A percentile compares a stretch with the other conserved stretches of the same genome.
Conservation (phyloP, 2,888 invertebrate species). For the Trimorus sp. region DNA sequence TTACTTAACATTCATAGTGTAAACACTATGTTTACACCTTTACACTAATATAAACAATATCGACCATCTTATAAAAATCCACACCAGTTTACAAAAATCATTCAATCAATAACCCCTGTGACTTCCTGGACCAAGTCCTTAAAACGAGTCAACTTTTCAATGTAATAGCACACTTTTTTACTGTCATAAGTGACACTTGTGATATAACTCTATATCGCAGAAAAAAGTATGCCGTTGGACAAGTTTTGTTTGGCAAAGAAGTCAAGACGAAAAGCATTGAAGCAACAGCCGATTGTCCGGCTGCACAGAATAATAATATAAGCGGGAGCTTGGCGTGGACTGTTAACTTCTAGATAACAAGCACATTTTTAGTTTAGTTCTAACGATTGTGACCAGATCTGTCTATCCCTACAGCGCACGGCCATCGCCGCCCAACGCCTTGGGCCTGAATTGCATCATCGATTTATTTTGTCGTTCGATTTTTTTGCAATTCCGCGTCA, state of each 20-base stretch:
- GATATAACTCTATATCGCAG: conserved; percentile 9
- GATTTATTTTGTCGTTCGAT: conserved; percentile 77
- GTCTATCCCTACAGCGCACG: conserved; percentile 81
- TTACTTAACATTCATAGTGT: no score
- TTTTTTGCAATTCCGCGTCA: conserved; percentile 73
- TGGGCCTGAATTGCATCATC: conserved; percentile 78
- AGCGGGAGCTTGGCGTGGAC: conserved; percentile 45
- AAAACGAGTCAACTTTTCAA: conserved; percentile 35
- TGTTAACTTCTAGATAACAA: conserved; percentile 55
- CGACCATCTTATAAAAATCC: no score
- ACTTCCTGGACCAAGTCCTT: conserved; percentile 11
- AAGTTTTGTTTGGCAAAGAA: neutral
- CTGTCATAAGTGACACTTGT: neutral
- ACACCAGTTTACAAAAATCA: no score
- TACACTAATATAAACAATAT: no score
- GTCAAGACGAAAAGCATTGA: conserved; percentile 17
- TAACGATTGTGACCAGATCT: conserved; percentile 73
- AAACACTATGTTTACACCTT: no score
- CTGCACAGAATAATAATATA: conserved; percentile 27
- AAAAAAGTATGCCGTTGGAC: no score
- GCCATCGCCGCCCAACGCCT: conserved; percentile 77
- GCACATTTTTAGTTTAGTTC: conserved; percentile 60
- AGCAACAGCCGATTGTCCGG: no score
- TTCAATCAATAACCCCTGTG: neutral
- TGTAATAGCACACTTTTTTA: conserved; percentile 20